phyloP scores from a whole-genome alignment of 2,797 vertebrate species.

The Naso thynnoides region DNA sequence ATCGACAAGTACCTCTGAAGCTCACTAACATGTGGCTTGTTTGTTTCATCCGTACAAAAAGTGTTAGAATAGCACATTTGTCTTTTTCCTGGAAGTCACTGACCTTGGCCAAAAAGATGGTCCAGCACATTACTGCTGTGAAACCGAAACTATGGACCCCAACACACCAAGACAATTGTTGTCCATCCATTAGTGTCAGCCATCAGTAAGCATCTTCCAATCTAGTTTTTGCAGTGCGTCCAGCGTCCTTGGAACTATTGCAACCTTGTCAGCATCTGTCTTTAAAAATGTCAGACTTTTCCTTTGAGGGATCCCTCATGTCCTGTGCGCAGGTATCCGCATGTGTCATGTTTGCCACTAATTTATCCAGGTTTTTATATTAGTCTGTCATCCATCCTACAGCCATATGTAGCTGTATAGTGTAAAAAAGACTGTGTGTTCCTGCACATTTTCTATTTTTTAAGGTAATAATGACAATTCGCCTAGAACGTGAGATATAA shows the following conservation, averaged over 20 bases:
- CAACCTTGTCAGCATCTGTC: no score
- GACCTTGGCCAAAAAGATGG: not conserved
- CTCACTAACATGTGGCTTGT: not conserved
- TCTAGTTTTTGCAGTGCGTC: no score
- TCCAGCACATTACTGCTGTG: not conserved
- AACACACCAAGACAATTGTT: no score
- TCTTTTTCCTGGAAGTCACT: not conserved
- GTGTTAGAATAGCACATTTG: not conserved
- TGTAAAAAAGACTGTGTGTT: not conserved
- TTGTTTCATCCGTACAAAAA: not conserved
- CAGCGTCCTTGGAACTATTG: no score
- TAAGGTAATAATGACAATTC: slow-evolving; percentile 3
- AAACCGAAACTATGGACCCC: not conserved
- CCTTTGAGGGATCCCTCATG: not conserved
- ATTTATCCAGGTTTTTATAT: not conserved
- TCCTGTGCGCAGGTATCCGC: not conserved
- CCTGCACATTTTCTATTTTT: not conserved
- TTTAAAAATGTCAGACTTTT: not conserved
- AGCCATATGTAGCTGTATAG: not conserved
- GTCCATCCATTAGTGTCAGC: no score
- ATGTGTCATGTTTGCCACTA: not conserved
- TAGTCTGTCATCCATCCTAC: not conserved
- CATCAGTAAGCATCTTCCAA: no score
- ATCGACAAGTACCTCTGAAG: not conserved
- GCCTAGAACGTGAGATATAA: slow-evolving; percentile 11